phyloP scores from a whole-genome alignment of 2,113 vertebrate species.

The Platysternon megacephalum region DNA sequence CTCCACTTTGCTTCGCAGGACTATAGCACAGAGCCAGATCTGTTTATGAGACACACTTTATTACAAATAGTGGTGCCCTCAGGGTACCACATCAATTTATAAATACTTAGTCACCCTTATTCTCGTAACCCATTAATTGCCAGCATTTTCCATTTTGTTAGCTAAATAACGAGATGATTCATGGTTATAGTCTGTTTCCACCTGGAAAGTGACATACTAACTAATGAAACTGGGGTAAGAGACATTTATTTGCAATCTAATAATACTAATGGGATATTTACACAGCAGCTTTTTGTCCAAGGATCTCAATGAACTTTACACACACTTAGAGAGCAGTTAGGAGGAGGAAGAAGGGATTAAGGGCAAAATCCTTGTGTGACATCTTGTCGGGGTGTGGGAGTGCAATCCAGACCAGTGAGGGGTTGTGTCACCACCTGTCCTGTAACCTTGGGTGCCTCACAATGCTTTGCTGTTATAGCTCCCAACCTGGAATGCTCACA shows the following conservation, averaged over 20 bases:
- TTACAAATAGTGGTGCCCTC: slow-evolving; percentile 22
- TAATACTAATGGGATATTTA: background rate
- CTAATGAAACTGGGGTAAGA: background rate
- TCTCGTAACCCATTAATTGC: slow-evolving; percentile 43
- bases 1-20: slow-evolving; percentile 32
- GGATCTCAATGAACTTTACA: background rate
- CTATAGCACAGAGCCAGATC: background rate
- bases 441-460: background rate
- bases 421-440: background rate
- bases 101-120: slow-evolving; percentile 1
- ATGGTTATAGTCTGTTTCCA: accelerated
- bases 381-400: background rate
- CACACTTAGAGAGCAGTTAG: background rate
- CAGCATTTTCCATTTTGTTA: background rate
- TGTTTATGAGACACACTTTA: slow-evolving; percentile 33
- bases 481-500: background rate
- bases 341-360: background rate
- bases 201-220: background rate
- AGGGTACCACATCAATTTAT: slow-evolving; percentile 38
- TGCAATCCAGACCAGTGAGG: background rate
- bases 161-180: background rate
- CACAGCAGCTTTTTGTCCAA: background rate
- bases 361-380: background rate
- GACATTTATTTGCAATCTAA: accelerated
- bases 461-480: background rate